A percentile compares a stretch with the other conserved stretches of the same genome.
Conservation (phyloP, 2,113 vertebrate genomes). For the Cromileptes altivelis region DNA sequence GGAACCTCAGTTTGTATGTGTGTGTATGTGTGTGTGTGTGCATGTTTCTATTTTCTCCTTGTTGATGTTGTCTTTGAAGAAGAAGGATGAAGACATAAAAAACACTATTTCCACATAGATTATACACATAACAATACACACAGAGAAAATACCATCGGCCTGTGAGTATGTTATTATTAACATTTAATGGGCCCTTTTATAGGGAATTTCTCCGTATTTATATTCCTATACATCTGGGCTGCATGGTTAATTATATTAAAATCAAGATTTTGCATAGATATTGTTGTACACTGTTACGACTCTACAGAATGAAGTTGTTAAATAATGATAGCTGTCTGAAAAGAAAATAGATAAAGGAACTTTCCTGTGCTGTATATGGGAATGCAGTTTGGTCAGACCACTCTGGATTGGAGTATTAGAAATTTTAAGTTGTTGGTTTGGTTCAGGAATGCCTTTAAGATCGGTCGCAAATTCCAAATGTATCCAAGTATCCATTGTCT, state of each 20-base stretch:
- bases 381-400: too few species aligned
- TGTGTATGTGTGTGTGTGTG: slow-evolving; percentile 9
- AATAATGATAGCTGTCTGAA: too few species aligned
- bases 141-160: neutral
- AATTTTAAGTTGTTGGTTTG: too few species aligned
- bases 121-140: slow-evolving; percentile 16
- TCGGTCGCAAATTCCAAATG: too few species aligned
- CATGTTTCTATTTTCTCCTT: slow-evolving; percentile 30
- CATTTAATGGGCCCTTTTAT: slow-evolving; percentile 16
- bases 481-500: too few species aligned
- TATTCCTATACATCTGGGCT: neutral
- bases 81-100: slow-evolving; percentile 52
- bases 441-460: too few species aligned
- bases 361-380: too few species aligned
- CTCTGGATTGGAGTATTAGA: too few species aligned
- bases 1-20: slow-evolving; percentile 29
- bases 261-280: neutral
- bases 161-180: slow-evolving; percentile 6
- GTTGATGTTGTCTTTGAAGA: slow-evolving; percentile 56
- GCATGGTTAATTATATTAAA: neutral
- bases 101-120: slow-evolving; percentile 22
- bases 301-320: too few species aligned
- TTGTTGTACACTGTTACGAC: too few species aligned
- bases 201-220: neutral
- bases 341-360: too few species aligned